phyloP scores from a whole-genome alignment of 2,797 vertebrate genomes.

The Hapalemur alaotrensis region DNA sequence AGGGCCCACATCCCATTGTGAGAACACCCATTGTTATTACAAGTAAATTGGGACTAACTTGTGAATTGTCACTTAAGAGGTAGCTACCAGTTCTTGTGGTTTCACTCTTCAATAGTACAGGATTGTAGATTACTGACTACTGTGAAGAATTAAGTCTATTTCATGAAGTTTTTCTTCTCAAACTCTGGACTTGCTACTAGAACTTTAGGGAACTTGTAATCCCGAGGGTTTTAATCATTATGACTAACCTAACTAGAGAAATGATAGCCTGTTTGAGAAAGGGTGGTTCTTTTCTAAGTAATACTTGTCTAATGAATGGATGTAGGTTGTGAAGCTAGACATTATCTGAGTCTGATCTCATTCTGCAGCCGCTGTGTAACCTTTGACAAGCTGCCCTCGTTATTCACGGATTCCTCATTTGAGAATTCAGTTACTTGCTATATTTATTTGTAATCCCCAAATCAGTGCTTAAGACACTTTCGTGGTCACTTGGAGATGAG shows the following conservation, averaged over 20 bases:
- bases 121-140: not conserved
- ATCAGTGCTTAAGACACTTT: not conserved
- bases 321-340: not conserved
- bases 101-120: not conserved
- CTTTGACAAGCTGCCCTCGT: not conserved
- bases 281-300: not conserved
- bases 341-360: not conserved
- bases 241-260: not conserved
- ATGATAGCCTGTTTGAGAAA: not conserved
- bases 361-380: not conserved
- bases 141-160: not conserved
- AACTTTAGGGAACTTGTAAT: not conserved
- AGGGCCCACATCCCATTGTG: not conserved
- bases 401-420: not conserved
- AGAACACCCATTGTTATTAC: not conserved
- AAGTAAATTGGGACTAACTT: not conserved
- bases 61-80: not conserved
- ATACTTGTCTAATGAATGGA: not conserved
- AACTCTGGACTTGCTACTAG: not conserved
- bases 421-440: not conserved
- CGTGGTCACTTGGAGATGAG: not conserved
- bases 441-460: not conserved
- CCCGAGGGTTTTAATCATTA: not conserved
- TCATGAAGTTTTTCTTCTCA: not conserved
- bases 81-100: not conserved